Conservation (phyloP, 2,113 vertebrate genomes). For the Bostrychus sinensis region DNA sequence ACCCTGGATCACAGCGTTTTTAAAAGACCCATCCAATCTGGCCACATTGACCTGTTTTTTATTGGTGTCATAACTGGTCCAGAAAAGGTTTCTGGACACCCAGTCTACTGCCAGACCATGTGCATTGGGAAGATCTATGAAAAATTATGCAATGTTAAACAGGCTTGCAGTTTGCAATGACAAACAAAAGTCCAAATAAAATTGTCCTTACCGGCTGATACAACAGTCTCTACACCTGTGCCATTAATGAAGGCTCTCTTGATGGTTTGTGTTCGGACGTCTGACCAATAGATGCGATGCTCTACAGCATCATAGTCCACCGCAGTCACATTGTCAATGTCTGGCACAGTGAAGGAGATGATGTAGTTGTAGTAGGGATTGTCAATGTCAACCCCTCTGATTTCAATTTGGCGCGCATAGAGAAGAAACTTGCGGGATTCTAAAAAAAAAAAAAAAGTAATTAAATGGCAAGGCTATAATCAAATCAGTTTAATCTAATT, state of each 20-base stretch:
- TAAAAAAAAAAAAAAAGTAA: slow-evolving; percentile 50
- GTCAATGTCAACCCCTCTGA: slow-evolving; percentile 93
- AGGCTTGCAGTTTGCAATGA: not conserved
- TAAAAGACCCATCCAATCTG: slow-evolving; percentile 94
- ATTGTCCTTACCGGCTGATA: slow-evolving; percentile 73
- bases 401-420: slow-evolving; percentile 97
- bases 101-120: slow-evolving; percentile 94
- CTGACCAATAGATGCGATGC: slow-evolving; percentile 97
- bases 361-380: slow-evolving; percentile 99
- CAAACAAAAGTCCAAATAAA: not conserved
- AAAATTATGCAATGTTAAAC: not conserved
- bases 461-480: not conserved
- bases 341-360: slow-evolving; percentile 98
- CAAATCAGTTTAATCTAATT: not conserved
- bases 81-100: slow-evolving; percentile 98
- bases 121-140: slow-evolving; percentile 90
- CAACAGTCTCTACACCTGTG: slow-evolving; percentile 93
- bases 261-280: slow-evolving; percentile 95
- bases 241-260: slow-evolving; percentile 98
- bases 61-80: slow-evolving; percentile 95
- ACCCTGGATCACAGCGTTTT: slow-evolving; percentile 94
- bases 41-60: slow-evolving; percentile 98
- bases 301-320: slow-evolving; percentile 94
- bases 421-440: slow-evolving; percentile 96
- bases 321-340: slow-evolving; percentile 96